Evolutionary conservation across 2,797 vertebrate genomes (phyloP), one percentile per base, ranked within the genome.

Genomic region (Vultur gryphus): DNA sequence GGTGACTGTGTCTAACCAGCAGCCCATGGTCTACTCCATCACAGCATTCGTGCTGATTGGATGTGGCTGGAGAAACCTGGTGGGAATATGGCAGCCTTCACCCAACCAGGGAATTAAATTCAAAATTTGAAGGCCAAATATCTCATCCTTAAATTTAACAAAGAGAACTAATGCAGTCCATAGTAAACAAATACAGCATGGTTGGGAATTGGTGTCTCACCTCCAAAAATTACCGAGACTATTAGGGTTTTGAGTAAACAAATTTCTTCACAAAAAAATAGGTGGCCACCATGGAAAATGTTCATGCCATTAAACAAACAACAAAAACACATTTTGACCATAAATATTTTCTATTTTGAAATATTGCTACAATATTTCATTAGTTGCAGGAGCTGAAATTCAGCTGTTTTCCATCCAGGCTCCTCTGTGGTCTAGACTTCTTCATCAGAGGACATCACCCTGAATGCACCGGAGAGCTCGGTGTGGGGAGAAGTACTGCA

Each of bases 281-380:
- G 44, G 76, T 95, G 65, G 49, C 54, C 62, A 46, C 69, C 10
- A 4, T 86, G 85, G 80, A 88, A 95, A 95, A 90, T 65, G 49
- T 51, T 94, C 61, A 35, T 88, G 52, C 44, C 54, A 61, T 71
- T 84, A 51, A 78, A 89, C 31, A 88, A 93, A 44, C 4, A 94
- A 83, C 51, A 86, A 82, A 94, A 93, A 17, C 82, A 91, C 37
- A 58, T 89, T 93, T 93, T 84, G 54, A 72, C 95, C 70, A 85
- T 96, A 95, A 92, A 84, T 91, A 82, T 95, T 89, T 86, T 94
- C 65, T 91, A 17, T 94, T 97, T 96, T 91, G 80, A 94, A 97
- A 97, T 85, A 85, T 37, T 1, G 0, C 62, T 80, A 80, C 75
- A 73, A 41, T 95, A 83, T 77, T 89, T 67, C 82, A 80, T 67